Percentiles rank a stretch among this genome's conserved stretches.
phyloP scores from a whole-genome alignment of 2,113 vertebrate genomes.

The Tapirus terrestris region DNA sequence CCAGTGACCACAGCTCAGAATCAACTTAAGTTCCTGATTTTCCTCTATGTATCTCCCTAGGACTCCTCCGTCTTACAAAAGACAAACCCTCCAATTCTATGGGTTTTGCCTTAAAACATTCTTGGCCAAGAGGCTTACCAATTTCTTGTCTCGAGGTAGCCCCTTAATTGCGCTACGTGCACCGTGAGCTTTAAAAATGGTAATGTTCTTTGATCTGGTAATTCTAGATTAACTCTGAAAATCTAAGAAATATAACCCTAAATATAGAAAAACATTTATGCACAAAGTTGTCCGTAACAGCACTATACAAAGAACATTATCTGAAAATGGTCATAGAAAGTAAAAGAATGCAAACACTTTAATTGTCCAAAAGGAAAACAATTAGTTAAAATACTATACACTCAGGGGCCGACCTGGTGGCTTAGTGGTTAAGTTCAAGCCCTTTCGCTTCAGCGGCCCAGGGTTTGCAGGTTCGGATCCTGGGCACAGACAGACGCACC shows the following conservation, averaged over 20 bases:
- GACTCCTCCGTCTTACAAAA: background rate
- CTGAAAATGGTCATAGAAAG: background rate
- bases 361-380: background rate
- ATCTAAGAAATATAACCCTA: background rate
- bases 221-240: slow-evolving; percentile 36
- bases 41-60: background rate
- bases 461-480: no score
- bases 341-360: background rate
- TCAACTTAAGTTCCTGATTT: background rate
- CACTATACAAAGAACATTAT: background rate
- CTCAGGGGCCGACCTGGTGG: no score
- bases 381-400: background rate
- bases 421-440: no score
- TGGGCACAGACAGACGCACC: no score
- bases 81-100: background rate
- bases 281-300: background rate
- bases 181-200: background rate
- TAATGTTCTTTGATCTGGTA: background rate
- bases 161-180: background rate
- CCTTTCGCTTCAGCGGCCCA: no score
- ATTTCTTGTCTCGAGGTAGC: slow-evolving; percentile 12
- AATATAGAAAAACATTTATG: background rate
- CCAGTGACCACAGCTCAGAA: background rate
- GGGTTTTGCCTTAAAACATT: slow-evolving; percentile 30
- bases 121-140: slow-evolving; percentile 19